Base-by-base conservation (phyloP, 1,140 invertebrate species). In the Planococcus citri region DNA sequence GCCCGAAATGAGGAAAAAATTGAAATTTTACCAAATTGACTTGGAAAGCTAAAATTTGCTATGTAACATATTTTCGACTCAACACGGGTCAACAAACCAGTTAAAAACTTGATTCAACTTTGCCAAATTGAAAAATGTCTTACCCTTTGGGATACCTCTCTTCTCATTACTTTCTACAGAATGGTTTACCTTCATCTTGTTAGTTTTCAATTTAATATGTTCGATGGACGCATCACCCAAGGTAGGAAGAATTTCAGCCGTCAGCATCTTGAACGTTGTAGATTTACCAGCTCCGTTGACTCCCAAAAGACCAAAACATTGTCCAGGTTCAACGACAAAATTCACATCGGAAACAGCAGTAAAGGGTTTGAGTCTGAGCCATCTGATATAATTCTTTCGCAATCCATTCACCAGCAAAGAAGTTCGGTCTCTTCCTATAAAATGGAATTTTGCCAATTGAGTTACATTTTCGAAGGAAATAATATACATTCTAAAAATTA, bases 261-360 rank as follows among this genome's bases (percentile, higher is more conserved):
- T 76, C 20, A 76, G 61, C 71, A 75, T 74, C 71, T 87, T 87
- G 73, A 95, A 95, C 6, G 90, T 94, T 12, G 90, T 90, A 4
- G 92, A 93, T 80, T 96, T 96, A 3, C 94, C 94, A 3, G 94
- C 92, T 0, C 93, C 94, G 75, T 89, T 88, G 0, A 89, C 82
- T 25, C 91, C 91, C 1, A 93, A 75, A 20, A 94, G 79, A 1
- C 91, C 92, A 79, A 94, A 93, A 77, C 91, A 94, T 78, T 91
- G 87, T 1, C 88, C 88, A n/a, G 82, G 80, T n/a, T 82, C 80
- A 17, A 85, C 81, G 4, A 78, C 84, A 70, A 92, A 83, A 75
- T 83, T 87, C 0, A 93, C 76, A 73, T 87, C 83, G 73, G 89
- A 82, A 0, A 92, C 90, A 1, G 90, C 91, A 2, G 78, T 72